Conservation (phyloP, 2,888 invertebrate species). For the Philereme transversata region DNA sequence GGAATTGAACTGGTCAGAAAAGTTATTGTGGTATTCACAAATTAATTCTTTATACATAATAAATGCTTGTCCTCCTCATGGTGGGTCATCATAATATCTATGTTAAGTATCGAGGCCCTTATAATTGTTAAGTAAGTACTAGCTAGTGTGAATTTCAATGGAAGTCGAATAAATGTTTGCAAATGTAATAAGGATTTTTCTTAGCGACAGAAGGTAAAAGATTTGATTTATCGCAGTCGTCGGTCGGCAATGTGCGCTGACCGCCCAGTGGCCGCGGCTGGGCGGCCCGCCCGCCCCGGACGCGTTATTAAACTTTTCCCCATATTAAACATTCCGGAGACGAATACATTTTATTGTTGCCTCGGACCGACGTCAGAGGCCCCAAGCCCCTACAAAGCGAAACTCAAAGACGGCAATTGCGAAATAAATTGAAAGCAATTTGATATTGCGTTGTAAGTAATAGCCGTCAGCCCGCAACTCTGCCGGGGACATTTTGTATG, state of each 20-base stretch:
- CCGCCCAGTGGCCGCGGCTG: conserved; percentile 52
- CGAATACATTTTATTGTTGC: conserved; percentile 85
- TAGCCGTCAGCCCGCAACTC: conserved; percentile 77
- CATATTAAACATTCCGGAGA: conserved; percentile 85
- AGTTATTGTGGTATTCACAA: no score
- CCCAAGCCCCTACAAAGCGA: conserved; percentile 83
- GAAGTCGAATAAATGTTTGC: conserved; percentile 59
- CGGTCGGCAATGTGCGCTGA: conserved; percentile 67
- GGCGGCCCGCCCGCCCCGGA: conserved; percentile 65
- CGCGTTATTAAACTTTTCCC: conserved; percentile 85
- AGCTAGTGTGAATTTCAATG: conserved; percentile 9
- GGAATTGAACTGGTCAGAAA: no score
- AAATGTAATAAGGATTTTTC: conserved; percentile 80
- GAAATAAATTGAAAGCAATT: conserved; percentile 85
- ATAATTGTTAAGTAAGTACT: no score
- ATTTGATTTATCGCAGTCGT: conserved; percentile 81
- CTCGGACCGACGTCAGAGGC: conserved; percentile 83
- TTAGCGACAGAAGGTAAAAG: conserved; percentile 75
- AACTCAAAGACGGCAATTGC: conserved; percentile 85
- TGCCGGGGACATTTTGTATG: conserved; percentile 76
- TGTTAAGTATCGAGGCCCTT: no score
- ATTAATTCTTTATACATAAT: no score
- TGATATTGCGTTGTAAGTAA: conserved; percentile 84
- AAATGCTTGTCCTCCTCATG: no score
- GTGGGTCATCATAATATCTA: no score